Base-by-base conservation (phyloP, 1,140 invertebrate species). In the Calliopsis andreniformis region DNA sequence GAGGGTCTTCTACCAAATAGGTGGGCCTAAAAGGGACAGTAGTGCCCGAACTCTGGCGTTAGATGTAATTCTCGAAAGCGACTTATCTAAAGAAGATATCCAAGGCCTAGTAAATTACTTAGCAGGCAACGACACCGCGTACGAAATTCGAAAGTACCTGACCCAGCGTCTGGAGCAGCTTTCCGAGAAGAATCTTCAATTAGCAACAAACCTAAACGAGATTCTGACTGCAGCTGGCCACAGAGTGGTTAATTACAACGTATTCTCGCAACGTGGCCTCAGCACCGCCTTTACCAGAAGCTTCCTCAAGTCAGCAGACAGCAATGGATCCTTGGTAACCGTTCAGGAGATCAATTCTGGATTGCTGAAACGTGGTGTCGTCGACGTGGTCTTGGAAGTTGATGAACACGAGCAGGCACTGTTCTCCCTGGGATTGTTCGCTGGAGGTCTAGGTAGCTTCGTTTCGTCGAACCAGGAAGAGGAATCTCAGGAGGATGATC, bases 311-410 rank as follows among this genome's bases (percentile, higher is more conserved):
- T 93, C 93, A 12, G 82, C 90, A 0, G 94, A 94, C 56, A 94
- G 93, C 32, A 96, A 96, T 73, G 96, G 96, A 32, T 94, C 93
- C 2, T 91, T 97, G 14, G 90, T 96, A 0, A 95, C 96, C 6
- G 92, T 96, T n/a, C 95, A 97, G 87, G 96, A 97, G 89, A 95
- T 96, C 1, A 93, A 92, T 18, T 93, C 93, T 43, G 96, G 96
- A 23, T 92, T 97, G 3, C 87, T 97, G 1, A 97, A 97, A 87
- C 92, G 95, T 30, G 96, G 96, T 20, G 92, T 93, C 0, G 96
- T 97, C 12, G 95, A 97, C 87, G 93, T 97, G 14, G 90, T 95
- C 28, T 66, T 97, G 5, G 91, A 95, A 35, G 93, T 93, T 14
- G 86, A 92, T 0, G 87, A 91, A 0, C 84, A 93, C 3, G 84